A percentile compares a stretch with the other conserved stretches of the same genome.
Conservation (phyloP, 2,888 invertebrate species). For the Blastobasis adustella region DNA sequence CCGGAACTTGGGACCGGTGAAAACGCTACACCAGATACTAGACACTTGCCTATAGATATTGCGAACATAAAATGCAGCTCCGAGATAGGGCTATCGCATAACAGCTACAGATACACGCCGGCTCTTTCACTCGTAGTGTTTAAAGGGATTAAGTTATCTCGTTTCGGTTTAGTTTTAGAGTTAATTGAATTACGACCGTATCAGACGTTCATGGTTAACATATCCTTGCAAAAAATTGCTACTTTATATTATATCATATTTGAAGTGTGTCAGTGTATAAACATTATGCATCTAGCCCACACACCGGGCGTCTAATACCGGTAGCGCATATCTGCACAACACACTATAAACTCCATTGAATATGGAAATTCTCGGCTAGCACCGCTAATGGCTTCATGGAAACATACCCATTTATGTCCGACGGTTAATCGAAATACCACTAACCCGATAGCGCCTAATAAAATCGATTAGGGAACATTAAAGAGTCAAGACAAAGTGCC, state of each 20-base stretch:
- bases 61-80: not conserved
- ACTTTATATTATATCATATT: too few relatives aligned
- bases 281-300: constrained; percentile 10
- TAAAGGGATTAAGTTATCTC: not conserved
- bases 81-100: constrained; percentile 40
- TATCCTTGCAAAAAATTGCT: too few relatives aligned
- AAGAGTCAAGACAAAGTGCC: too few relatives aligned
- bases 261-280: constrained; percentile 10
- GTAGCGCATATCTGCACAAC: constrained; percentile 6
- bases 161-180: too few relatives aligned
- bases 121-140: constrained; percentile 8
- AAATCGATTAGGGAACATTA: too few relatives aligned
- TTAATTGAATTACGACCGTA: too few relatives aligned
- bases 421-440: too few relatives aligned
- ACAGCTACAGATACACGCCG: constrained; percentile 18
- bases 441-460: too few relatives aligned
- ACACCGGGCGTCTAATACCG: constrained; percentile 5
- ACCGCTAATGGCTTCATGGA: constrained; percentile 1
- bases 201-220: too few relatives aligned
- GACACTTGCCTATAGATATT: not conserved
- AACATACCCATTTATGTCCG: too few relatives aligned
- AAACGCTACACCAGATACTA: constrained; percentile 27
- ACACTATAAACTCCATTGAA: constrained; percentile 13
- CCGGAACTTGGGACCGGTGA: constrained; percentile 46
- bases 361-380: constrained; percentile 20